Percentiles rank a stretch among this genome's conserved stretches.
Evolutionary conservation across 2,888 invertebrate species (phyloP).

Genomic region (Drosophila siamana): DNA sequence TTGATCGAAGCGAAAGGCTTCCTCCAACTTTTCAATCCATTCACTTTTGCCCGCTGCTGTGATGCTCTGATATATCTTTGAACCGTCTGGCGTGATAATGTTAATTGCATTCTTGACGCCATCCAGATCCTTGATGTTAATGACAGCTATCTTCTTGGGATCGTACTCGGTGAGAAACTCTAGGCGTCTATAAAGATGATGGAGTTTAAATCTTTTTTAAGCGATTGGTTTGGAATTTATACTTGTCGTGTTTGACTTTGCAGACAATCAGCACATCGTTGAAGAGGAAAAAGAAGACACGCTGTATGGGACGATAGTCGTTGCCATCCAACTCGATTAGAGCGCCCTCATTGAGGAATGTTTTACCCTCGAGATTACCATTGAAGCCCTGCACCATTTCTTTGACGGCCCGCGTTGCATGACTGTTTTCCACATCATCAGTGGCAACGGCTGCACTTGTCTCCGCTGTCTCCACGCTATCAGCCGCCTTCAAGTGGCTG

Average conservation of each 20-base stretch:
- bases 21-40: slow-evolving; percentile 97
- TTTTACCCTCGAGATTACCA: slow-evolving; percentile 85
- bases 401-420: slow-evolving; percentile 87
- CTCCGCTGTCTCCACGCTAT: slow-evolving; percentile 64
- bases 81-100: slow-evolving; percentile 96
- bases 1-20: slow-evolving; percentile 92
- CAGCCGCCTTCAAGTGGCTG: slow-evolving; percentile 67
- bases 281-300: slow-evolving; percentile 96
- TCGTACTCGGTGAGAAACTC: slow-evolving; percentile 85
- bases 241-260: slow-evolving; percentile 87
- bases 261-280: slow-evolving; percentile 97
- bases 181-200: slow-evolving; percentile 75
- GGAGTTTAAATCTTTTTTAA: background rate
- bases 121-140: slow-evolving; percentile 96
- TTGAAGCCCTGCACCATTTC: slow-evolving; percentile 90
- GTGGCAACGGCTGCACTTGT: slow-evolving; percentile 57
- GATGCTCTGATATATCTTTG: slow-evolving; percentile 95
- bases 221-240: background rate
- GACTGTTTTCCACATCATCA: slow-evolving; percentile 87
- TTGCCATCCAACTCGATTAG: slow-evolving; percentile 95
- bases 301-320: slow-evolving; percentile 93
- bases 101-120: slow-evolving; percentile 97
- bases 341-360: slow-evolving; percentile 96
- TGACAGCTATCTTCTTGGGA: slow-evolving; percentile 94
- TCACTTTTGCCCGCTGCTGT: slow-evolving; percentile 92